Percentiles rank a stretch among this genome's conserved stretches.
Evolutionary conservation across 2,113 vertebrate species (phyloP).

Genomic region (Copsychus sechellarum): DNA sequence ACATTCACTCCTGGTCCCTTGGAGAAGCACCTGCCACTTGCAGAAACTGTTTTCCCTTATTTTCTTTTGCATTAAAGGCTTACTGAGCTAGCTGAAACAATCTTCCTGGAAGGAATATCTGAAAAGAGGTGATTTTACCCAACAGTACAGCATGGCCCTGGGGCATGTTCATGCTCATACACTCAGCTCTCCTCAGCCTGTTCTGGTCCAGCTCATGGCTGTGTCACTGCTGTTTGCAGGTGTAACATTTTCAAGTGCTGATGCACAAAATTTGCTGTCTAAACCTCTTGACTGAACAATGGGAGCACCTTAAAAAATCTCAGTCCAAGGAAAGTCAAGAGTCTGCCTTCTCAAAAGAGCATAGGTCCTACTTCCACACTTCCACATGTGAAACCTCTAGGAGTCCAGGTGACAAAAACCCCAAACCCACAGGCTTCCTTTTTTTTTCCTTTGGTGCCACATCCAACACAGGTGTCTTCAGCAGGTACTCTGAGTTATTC

Average conservation of each 20-base stretch:
- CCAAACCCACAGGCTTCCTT: accelerated
- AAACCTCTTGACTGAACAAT: not conserved
- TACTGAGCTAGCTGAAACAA: not conserved
- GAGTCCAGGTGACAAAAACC: not conserved
- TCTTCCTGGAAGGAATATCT: not conserved
- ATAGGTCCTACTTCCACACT: not conserved
- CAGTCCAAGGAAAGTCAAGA: not conserved
- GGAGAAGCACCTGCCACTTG: constrained; percentile 7
- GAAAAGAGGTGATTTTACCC: not conserved
- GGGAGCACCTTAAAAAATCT: not conserved
- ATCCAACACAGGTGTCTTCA: not conserved
- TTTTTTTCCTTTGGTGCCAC: not conserved
- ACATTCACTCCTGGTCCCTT: not conserved
- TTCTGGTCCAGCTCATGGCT: not conserved
- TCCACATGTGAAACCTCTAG: not conserved
- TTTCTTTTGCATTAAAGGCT: not conserved
- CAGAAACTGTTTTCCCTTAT: not conserved
- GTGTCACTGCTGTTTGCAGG: not conserved
- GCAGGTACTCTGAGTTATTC: not conserved
- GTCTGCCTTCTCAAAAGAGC: constrained; percentile 39
- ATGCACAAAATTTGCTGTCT: not conserved
- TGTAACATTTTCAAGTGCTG: not conserved
- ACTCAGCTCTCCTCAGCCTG: not conserved
- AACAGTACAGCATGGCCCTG: accelerated
- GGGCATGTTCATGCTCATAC: not conserved